Base-by-base conservation (phyloP, 64 coral and sea anemone species). In the Platygyra sinensis region DNA sequence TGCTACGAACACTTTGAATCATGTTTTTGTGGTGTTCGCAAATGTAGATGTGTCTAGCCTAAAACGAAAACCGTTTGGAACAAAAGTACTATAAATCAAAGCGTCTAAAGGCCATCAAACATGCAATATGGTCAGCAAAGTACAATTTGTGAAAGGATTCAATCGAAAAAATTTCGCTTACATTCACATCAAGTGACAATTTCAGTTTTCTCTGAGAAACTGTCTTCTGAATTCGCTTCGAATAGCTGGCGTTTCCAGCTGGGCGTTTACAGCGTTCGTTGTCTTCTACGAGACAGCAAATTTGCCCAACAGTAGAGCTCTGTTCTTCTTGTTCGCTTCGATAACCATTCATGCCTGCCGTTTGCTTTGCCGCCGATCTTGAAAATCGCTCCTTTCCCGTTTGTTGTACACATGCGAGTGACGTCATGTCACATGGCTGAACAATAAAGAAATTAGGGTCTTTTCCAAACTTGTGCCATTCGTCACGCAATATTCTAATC, bases 191-290 rank as follows among this genome's bases (percentile, higher is more conserved):
- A 62, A 95, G 78, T 8, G 93, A 93, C 79, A 99, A 77, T 77
- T 99, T 99, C 62, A 99, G 94, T 88, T 99, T 99, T 93, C 93
- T 95, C 88, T 99, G 97, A 52, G 90, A 94, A 33, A 99, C 97
- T 39, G 97, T 99, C 91, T 99, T 99, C 64, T 99, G 97, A 88
- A 99, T 99, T 93, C 97, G 91, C 86, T 99, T 99, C 10, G 97
- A 96, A 93, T 96, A 99, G 73, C 97, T 96, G 12, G 97, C 97
- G 93, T 99, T 96, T 52, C 97, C 94, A 25, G 94, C 88, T 6
- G 71, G 83, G 25, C 93, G 71, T 72, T 96, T 99, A 89, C 97
- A 99, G 20, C 97, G 90, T 27, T 99, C 94, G 51, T 88, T 86
- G 60, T 99, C 97, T 90, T 99, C 94, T 32, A 99, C 94, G 28